Conservation (phyloP, 2,797 vertebrate species). For the Coracias cyanogaster region DNA sequence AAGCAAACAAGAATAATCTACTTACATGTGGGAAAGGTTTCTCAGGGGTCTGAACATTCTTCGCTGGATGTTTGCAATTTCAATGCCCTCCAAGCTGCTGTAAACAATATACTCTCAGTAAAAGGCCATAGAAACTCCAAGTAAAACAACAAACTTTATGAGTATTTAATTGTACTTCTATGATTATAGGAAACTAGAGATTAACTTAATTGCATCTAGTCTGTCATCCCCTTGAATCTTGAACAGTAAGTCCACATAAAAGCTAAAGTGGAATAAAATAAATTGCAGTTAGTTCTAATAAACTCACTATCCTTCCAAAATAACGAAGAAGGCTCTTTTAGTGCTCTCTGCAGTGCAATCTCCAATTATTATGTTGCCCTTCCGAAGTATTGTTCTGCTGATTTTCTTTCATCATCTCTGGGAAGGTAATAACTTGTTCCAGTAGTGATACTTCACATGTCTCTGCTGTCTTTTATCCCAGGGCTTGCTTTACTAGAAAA, state of each 20-base stretch:
- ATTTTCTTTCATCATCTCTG: neutral
- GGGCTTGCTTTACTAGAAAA: neutral
- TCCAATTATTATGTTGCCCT: neutral
- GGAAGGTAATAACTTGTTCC: neutral
- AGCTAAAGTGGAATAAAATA: neutral
- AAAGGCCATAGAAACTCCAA: neutral
- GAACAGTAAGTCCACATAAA: neutral
- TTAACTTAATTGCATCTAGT: neutral
- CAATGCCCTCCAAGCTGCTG: conserved; percentile 95
- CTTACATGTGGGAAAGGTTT: conserved; percentile 97
- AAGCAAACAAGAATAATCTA: conserved; percentile 39
- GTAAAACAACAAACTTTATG: neutral
- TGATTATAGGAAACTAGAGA: neutral
- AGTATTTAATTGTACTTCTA: neutral
- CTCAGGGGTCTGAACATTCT: conserved; percentile 95
- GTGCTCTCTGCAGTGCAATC: neutral
- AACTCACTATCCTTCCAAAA: neutral
- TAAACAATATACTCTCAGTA: conserved; percentile 64
- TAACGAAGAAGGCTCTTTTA: neutral
- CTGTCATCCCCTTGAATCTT: neutral
- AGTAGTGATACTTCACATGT: neutral
- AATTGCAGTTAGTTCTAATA: neutral
- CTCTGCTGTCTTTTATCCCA: neutral
- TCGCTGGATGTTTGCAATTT: conserved; percentile 92
- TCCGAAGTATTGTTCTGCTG: neutral